Conservation (phyloP, 2,888 invertebrate species). For the Drosophila colorata region DNA sequence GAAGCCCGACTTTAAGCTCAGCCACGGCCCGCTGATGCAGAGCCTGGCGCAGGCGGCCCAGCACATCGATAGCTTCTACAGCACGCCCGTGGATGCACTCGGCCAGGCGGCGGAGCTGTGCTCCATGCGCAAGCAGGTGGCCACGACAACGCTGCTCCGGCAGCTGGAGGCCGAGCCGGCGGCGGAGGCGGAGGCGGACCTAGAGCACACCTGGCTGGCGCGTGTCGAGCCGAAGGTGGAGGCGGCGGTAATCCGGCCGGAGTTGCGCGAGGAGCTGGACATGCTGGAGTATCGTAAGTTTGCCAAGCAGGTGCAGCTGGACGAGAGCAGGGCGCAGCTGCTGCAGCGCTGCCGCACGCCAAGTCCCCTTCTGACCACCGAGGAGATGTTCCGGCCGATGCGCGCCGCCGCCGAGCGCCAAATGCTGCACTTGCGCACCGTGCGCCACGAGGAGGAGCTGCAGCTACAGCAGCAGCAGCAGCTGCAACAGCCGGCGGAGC, state of each 20-base stretch:
- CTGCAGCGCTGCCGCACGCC: slow-evolving; percentile 68
- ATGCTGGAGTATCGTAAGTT: slow-evolving; percentile 51
- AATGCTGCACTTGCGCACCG: slow-evolving; percentile 70
- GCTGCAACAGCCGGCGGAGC: slow-evolving; percentile 47
- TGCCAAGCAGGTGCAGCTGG: slow-evolving; percentile 59
- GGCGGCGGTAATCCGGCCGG: slow-evolving; percentile 1
- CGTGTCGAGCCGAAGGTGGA: slow-evolving; percentile 3
- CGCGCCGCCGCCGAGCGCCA: slow-evolving; percentile 76
- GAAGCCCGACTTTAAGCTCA: slow-evolving; percentile 71
- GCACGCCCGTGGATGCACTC: slow-evolving; percentile 80
- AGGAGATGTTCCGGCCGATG: slow-evolving; percentile 74
- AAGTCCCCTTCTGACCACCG: slow-evolving; percentile 70
- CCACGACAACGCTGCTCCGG: slow-evolving; percentile 49
- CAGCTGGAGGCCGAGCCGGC: slow-evolving; percentile 55
- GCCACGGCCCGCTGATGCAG: slow-evolving; percentile 73
- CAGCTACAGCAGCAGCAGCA: slow-evolving; percentile 43
- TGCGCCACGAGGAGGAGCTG: slow-evolving; percentile 78
- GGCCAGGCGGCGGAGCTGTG: slow-evolving; percentile 59
- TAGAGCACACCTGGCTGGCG: slow-evolving; percentile 54
- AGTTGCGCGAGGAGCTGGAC: slow-evolving; percentile 30
- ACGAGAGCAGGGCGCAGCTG: slow-evolving; percentile 58
- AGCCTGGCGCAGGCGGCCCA: slow-evolving; percentile 76
- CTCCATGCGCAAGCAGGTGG: slow-evolving; percentile 54
- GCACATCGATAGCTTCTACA: slow-evolving; percentile 82
- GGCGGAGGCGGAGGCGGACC: slow-evolving; percentile 47